phyloP scores from a whole-genome alignment of 2,888 invertebrate genomes.

The Nomada lathburiana region DNA sequence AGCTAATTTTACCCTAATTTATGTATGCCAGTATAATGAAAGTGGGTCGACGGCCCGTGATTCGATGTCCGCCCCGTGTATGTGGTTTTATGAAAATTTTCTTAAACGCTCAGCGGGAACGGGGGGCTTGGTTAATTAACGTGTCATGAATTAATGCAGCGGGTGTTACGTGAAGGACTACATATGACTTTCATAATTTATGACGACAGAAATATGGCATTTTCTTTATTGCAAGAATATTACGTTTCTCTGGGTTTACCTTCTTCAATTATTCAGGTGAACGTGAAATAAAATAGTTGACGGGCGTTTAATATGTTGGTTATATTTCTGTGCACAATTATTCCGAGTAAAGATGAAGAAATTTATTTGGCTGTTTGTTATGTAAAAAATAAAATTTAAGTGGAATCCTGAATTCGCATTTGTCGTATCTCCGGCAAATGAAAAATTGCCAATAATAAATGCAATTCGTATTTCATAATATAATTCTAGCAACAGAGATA shows the following conservation, averaged over 20 bases:
- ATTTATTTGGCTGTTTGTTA: neutral
- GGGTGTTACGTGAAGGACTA: neutral
- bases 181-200: neutral
- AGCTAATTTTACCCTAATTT: slow-evolving; percentile 44
- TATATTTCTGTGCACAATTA: no score
- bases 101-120: neutral
- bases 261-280: no score
- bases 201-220: neutral
- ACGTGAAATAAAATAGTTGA: no score
- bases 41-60: slow-evolving; percentile 15
- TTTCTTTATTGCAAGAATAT: neutral
- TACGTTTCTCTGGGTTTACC: no score
- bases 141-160: neutral
- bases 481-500: no score
- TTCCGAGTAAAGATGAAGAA: no score
- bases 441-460: no score
- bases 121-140: slow-evolving; percentile 26
- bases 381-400: neutral
- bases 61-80: neutral
- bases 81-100: slow-evolving; percentile 33
- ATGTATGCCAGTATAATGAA: slow-evolving; percentile 14
- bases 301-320: no score
- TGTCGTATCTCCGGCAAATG: no score
- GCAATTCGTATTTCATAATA: no score
- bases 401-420: no score